Base-by-base conservation (phyloP, 2,797 vertebrate genomes). In the Bradypus variegatus region DNA sequence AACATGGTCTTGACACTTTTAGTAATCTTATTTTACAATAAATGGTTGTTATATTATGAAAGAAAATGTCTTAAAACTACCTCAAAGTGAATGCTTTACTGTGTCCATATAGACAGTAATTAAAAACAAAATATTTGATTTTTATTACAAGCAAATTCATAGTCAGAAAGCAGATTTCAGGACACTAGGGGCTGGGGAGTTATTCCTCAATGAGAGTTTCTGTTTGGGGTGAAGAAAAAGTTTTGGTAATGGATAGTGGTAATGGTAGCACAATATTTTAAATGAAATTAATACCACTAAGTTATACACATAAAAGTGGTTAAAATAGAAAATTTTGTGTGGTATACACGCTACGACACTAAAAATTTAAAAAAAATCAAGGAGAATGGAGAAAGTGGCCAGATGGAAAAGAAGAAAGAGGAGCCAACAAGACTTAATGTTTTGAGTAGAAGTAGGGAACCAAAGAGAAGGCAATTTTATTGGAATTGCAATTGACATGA, bases 101-200 rank as follows among this genome's bases (percentile, higher is more conserved):
- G 6, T 77, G 38, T 82, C 55, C 93, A 84, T 72, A 65, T 5
- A 48, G 29, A 27, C 69, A 88, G 31, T 90, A 85, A 94, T 8
- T 77, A 65, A 79, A 92, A 94, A 76, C n/a, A 82, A 80, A 90
- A 38, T 36, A 75, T 80, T 50, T 86, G 69, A 88, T 58, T 23
- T 9, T 23, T 8, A 23, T 21, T 23, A 58, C 4, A 58, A 58
- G 55, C 55, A 58, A 50, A 50, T 50, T 50, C 50, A 50, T 50
- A 50, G 14, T 19, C 18, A 58, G 7, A 58, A 58, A 58, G 58
- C 21, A 58, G 58, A 23, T 58, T 58, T 23, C 21, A 23, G 58
- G 19, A 58, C 8, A 58, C 21, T 19, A 58, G 58, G 58, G 58
- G 21, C 58, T 58, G 58, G 55, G 55, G 55, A 58, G 16, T 58